Percentiles rank a stretch among this genome's conserved stretches.
Conservation (phyloP, 2,888 invertebrate genomes). For the Hipparchia semele region DNA sequence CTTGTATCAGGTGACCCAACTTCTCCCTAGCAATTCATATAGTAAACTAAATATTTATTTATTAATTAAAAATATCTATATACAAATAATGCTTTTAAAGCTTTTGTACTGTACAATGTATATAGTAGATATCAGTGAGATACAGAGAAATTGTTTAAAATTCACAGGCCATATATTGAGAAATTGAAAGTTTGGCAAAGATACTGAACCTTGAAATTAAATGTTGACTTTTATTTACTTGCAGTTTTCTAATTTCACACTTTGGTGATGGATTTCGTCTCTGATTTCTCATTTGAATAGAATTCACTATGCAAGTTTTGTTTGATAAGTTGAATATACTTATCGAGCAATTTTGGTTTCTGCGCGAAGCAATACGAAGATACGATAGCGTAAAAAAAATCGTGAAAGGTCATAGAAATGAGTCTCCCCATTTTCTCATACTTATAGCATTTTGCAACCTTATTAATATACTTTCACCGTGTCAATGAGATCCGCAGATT, state of each 20-base stretch:
- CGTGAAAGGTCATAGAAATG: conserved; percentile 39
- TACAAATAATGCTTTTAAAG: no score
- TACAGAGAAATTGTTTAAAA: no score
- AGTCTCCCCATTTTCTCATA: conserved; percentile 22
- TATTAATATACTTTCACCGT: conserved; percentile 37
- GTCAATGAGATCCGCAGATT: conserved; percentile 25
- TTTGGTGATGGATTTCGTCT: neutral
- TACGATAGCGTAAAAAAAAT: conserved; percentile 20
- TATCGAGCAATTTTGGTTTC: conserved; percentile 9
- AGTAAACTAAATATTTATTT: no score
- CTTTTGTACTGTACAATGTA: no score
- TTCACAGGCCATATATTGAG: no score
- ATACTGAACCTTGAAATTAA: conserved; percentile 33
- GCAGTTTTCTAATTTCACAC: conserved; percentile 30
- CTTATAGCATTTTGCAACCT: conserved; percentile 12
- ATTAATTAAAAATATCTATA: no score
- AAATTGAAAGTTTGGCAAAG: conserved; percentile 21
- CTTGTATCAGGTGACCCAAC: no score
- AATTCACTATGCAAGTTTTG: neutral
- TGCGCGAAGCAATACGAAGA: neutral
- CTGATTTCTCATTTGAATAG: neutral
- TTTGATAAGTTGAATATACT: neutral
- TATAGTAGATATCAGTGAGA: no score
- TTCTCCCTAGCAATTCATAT: neutral
- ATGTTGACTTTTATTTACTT: conserved; percentile 14